phyloP scores from a whole-genome alignment of 1,140 invertebrate genomes.

The Aphelenchoides fujianensis region DNA sequence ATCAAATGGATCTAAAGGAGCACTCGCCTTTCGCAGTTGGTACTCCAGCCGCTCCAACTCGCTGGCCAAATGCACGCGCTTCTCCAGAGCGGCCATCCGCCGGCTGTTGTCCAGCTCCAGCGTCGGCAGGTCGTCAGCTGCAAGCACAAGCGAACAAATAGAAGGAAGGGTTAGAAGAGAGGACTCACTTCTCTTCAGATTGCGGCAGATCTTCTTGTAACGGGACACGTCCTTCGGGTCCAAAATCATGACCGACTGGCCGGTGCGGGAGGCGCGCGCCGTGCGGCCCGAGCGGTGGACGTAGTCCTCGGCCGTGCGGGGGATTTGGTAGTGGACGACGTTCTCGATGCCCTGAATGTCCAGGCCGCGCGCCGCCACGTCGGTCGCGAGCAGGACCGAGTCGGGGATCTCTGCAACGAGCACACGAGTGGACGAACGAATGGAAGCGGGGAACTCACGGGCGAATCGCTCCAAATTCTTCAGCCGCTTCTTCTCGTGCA shows the following conservation, averaged over 20 bases:
- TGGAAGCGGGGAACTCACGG: too few relatives aligned
- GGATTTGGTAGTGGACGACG: conserved; percentile 95
- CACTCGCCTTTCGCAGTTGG: conserved; percentile 69
- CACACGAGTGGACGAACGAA: too few relatives aligned
- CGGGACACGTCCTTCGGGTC: conserved; percentile 77
- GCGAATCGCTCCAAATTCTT: conserved; percentile 87
- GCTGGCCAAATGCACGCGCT: conserved; percentile 74
- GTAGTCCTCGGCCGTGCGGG: conserved; percentile 88
- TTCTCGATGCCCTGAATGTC: conserved; percentile 91
- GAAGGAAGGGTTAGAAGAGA: neutral
- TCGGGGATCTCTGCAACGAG: conserved; percentile 63
- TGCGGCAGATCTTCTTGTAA: conserved; percentile 78
- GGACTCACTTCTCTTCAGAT: conserved; percentile 72
- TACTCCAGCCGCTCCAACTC: conserved; percentile 76
- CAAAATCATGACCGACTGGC: conserved; percentile 85
- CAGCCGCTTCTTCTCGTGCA: conserved; percentile 89
- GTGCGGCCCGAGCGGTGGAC: conserved; percentile 93
- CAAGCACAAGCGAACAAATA: conserved; percentile 52
- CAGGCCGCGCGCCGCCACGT: conserved; percentile 93
- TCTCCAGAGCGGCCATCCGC: conserved; percentile 69
- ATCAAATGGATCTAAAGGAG: conserved; percentile 9
- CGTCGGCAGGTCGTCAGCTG: conserved; percentile 75
- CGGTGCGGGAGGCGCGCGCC: conserved; percentile 80
- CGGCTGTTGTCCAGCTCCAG: conserved; percentile 72
- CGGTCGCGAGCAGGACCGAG: conserved; percentile 85